A percentile compares a stretch with the other conserved stretches of the same genome.
phyloP scores from a whole-genome alignment of 2,113 vertebrate genomes.

The Brachyhypopomus occidentalis region DNA sequence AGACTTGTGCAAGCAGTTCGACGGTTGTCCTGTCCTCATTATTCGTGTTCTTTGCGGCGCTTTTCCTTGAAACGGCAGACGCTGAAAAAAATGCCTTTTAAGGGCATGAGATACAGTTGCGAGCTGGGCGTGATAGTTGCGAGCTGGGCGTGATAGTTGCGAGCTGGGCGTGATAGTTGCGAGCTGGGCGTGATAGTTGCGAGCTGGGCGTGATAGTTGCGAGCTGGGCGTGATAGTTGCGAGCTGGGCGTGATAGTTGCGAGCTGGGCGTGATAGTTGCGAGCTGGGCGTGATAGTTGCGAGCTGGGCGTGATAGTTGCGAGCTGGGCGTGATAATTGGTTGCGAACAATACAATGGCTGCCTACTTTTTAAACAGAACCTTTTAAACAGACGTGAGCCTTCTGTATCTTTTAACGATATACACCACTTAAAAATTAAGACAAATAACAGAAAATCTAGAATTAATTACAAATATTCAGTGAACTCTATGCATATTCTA shows the following conservation, averaged over 20 bases:
- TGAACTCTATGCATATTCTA: background rate
- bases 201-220: conserved; percentile 56
- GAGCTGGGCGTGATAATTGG: conserved; percentile 69
- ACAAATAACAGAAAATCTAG: background rate
- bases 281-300: conserved; percentile 56
- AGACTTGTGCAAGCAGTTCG: conserved; percentile 29
- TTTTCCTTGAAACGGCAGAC: conserved; percentile 53
- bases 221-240: conserved; percentile 66
- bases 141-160: conserved; percentile 67
- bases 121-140: conserved; percentile 66
- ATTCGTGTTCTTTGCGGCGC: background rate
- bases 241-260: conserved; percentile 56
- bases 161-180: conserved; percentile 65
- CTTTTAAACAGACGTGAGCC: conserved; percentile 12
- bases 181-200: conserved; percentile 66
- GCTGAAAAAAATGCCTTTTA: conserved; percentile 74
- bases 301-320: conserved; percentile 66
- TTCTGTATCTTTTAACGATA: background rate
- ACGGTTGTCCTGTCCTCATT: background rate
- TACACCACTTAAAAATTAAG: too few relatives aligned
- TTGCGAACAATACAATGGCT: conserved; percentile 23
- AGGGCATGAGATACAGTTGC: conserved; percentile 69
- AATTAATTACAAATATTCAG: background rate
- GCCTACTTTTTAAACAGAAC: conserved; percentile 22
- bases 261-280: conserved; percentile 66